Evolutionary conservation across 2,888 invertebrate species (phyloP), one percentile per base, ranked within the genome.

Genomic region (Epirrita christyi): DNA sequence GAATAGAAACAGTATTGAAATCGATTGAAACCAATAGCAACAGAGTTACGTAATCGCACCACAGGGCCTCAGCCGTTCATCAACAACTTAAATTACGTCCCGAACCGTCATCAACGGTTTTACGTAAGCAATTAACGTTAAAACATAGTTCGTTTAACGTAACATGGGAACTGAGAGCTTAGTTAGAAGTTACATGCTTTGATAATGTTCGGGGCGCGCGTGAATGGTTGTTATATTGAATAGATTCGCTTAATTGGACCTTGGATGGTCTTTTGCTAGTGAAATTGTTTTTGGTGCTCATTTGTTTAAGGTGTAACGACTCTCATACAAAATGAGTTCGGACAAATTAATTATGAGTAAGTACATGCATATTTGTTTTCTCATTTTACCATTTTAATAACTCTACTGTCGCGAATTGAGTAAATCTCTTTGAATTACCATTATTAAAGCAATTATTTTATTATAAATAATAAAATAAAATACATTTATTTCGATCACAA

Each of bases 51-150:
- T n/a, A n/a, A n/a, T n/a, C n/a, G n/a, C n/a, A n/a, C n/a, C n/a
- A n/a, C n/a, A n/a, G 32, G 32, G 32, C 13, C 21, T 2, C 4
- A 2, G 15, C 14, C 32, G 29, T 40, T 32, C 13, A 50, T 36
- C 32, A 36, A 32, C 50, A 51, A 34, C 27, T 21, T 29, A 15
- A 51, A 44, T 36, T 6, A 42, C 28, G 28, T 42, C 44, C 27
- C 48, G 29, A 13, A 29, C 34, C 43, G 21, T 11, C 27, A 41
- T 49, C 44, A 55, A 50, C 40, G 27, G 2, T 50, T 34, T 37
- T 27, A 50, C 44, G 13, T 49, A 48, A 29, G 37, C 54, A 55
- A 55, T 55, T 55, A 55, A 44, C 37, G 13, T 11, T 43, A 29
- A 41, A 40, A 54, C 42, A 44, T 43, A 43, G 29, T 28, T 44